Evolutionary conservation across 2,888 invertebrate species (phyloP).

Genomic region (Choreutis nemorana): DNA sequence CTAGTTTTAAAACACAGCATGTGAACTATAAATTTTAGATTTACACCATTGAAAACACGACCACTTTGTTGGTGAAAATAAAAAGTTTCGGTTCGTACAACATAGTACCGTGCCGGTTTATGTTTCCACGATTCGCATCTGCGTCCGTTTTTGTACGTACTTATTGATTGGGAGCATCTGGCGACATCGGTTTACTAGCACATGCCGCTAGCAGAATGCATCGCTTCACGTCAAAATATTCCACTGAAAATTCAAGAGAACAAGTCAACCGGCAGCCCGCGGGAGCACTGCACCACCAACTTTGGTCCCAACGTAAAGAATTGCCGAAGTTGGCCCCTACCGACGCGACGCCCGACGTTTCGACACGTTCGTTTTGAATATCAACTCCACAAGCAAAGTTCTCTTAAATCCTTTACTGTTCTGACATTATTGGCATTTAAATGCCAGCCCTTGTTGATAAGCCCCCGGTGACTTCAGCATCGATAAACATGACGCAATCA

Average conservation of each 20-base stretch:
- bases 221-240: constrained; percentile 26
- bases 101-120: constrained; percentile 32
- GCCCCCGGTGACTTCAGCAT: constrained; percentile 11
- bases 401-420: constrained; percentile 11
- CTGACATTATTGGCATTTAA: neutral
- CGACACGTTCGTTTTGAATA: constrained; percentile 34
- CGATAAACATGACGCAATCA: constrained; percentile 31
- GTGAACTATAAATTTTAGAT: constrained; percentile 44
- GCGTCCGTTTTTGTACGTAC: constrained; percentile 32
- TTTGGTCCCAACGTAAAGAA: constrained; percentile 23
- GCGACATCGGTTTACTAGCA: constrained; percentile 17
- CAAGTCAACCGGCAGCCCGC: constrained; percentile 22
- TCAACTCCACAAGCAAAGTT: constrained; percentile 21
- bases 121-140: constrained; percentile 37
- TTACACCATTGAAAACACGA: constrained; percentile 38
- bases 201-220: constrained; percentile 16
- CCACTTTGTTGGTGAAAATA: constrained; percentile 44
- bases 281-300: constrained; percentile 18
- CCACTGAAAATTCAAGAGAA: constrained; percentile 21
- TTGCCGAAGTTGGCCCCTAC: constrained; percentile 22
- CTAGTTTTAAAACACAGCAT: constrained; percentile 42
- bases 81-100: constrained; percentile 46
- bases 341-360: constrained; percentile 19
- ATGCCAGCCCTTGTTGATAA: constrained; percentile 1
- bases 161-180: constrained; percentile 36